These are phyloP conservation scores for Phataginus tetradactyla DNA, from an alignment of 2,797 vertebrate species.

Conservation along the genomic window DNA sequence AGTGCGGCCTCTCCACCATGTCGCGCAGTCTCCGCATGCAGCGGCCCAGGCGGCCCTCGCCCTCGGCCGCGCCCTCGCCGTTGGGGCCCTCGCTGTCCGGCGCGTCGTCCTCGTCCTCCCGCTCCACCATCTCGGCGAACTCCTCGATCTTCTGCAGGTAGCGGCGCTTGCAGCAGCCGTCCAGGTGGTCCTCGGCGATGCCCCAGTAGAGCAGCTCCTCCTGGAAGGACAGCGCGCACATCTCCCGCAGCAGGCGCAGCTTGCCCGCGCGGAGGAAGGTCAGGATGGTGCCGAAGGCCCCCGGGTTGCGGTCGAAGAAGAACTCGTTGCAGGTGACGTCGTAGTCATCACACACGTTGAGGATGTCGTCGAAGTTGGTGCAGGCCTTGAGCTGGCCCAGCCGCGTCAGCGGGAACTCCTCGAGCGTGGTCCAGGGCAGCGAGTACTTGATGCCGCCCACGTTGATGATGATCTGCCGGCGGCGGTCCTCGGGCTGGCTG, in stretches of 20 bases:
- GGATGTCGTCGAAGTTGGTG: conserved; percentile 97
- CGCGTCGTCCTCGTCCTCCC: conserved; percentile 88
- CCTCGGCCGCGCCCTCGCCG: conserved; percentile 76
- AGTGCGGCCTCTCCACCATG: conserved; percentile 99
- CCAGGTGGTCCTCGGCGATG: conserved; percentile 95
- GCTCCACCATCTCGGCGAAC: conserved; percentile 93
- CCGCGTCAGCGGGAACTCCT: conserved; percentile 96
- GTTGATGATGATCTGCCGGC: conserved; percentile 95
- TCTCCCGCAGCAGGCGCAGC: conserved; percentile 94
- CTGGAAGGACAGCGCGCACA: conserved; percentile 97
- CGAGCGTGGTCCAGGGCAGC: conserved; percentile 97
- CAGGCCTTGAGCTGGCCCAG: conserved; percentile 96
- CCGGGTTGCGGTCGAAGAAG: conserved; percentile 98
- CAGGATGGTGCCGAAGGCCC: conserved; percentile 97
- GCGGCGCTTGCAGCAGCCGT: conserved; percentile 96
- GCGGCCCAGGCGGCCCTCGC: conserved; percentile 87
- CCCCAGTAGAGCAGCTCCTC: conserved; percentile 99
- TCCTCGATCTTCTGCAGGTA: conserved; percentile 97
- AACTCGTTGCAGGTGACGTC: conserved; percentile 96
- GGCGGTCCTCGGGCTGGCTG: conserved; percentile 87
- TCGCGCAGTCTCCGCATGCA: conserved; percentile 96
- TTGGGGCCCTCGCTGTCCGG: conserved; percentile 89
- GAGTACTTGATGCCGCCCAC: conserved; percentile 97
- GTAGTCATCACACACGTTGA: conserved; percentile 96
- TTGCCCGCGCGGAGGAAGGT: conserved; percentile 96